A percentile compares a stretch with the other conserved stretches of the same genome.
These are phyloP conservation scores for Catajapyx aquilonaris DNA, from an alignment of 1,140 invertebrate genomes.

Conservation along the genomic window DNA sequence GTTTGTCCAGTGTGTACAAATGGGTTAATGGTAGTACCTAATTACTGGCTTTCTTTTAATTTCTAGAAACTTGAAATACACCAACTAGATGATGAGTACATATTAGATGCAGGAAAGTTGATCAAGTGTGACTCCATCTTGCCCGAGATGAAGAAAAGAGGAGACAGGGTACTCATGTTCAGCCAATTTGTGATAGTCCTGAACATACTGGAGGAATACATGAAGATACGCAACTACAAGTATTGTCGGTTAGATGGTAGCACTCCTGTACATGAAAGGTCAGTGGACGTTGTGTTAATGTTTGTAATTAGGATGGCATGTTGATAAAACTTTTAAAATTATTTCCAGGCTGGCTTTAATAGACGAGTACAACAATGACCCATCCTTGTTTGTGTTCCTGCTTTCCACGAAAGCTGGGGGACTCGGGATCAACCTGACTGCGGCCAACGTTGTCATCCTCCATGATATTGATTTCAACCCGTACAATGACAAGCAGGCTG, in stretches of 20 bases:
- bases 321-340: conserved; percentile 4
- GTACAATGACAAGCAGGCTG: conserved; percentile 93
- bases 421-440: no score
- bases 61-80: conserved; percentile 11
- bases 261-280: conserved; percentile 55
- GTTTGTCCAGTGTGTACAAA: no score
- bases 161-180: conserved; percentile 71
- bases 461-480: conserved; percentile 95
- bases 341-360: conserved; percentile 49
- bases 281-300: conserved; percentile 6
- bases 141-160: conserved; percentile 40
- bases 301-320: neutral
- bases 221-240: conserved; percentile 41
- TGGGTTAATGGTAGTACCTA: conserved; percentile 4
- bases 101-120: conserved; percentile 67
- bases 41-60: conserved; percentile 4
- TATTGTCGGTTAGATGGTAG: conserved; percentile 68
- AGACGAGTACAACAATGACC: conserved; percentile 48
- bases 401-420: conserved; percentile 67
- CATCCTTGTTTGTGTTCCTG: conserved; percentile 57
- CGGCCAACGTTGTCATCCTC: conserved; percentile 83
- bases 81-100: conserved; percentile 42
- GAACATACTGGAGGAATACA: conserved; percentile 70
- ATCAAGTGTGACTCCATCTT: conserved; percentile 55
- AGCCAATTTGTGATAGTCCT: conserved; percentile 88